Evolutionary conservation across 2,888 invertebrate genomes (phyloP), one percentile per base, ranked within the genome.

Genomic region (Rhagonycha fulva): DNA sequence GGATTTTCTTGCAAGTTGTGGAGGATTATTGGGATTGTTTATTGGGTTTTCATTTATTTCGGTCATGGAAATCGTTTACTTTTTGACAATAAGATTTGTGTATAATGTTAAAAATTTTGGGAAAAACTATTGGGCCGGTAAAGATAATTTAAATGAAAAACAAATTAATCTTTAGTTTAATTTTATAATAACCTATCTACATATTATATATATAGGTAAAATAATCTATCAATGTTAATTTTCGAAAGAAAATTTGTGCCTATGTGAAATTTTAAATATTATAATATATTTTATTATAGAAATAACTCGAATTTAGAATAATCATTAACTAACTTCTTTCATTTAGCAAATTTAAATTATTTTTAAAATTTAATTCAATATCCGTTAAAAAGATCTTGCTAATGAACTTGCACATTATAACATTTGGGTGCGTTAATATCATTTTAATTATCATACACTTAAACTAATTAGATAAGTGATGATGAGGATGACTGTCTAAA

Each of bases 11-110:
- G 90, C 91, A 78, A 90, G 90, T 83, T 90, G 90, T 76, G 91
- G 91, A 1, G 91, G 91, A 66, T 85, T 91, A 5, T 85, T 91
- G 5, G 91, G 92, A 9, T 86, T 92, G 1, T 92, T 91, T 84
- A 91, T 91, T 86, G 92, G 92, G 14, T 92, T 92, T 84, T 92
- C 92, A 1, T 89, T 92, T 78, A 85, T 92, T 12, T 92, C 92
- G 28, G 88, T 91, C 1, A 90, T 89, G 0, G 92, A 92, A 86
- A 90, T 92, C 14, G n/a, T 91, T 0, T 92, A 92, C 83, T 92
- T 91, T 83, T 83, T 92, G 11, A 90, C 91, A 0, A 77, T 87
- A 47, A 86, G 90, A 32, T 83, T 90, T 72, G 86, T 89, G 70
- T 89, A 89, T 47, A 90, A 90, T 81, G n/a, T 23, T 67, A 26